Evolutionary conservation across 2,888 invertebrate genomes (phyloP).

Genomic region (Melanchra persicariae): DNA sequence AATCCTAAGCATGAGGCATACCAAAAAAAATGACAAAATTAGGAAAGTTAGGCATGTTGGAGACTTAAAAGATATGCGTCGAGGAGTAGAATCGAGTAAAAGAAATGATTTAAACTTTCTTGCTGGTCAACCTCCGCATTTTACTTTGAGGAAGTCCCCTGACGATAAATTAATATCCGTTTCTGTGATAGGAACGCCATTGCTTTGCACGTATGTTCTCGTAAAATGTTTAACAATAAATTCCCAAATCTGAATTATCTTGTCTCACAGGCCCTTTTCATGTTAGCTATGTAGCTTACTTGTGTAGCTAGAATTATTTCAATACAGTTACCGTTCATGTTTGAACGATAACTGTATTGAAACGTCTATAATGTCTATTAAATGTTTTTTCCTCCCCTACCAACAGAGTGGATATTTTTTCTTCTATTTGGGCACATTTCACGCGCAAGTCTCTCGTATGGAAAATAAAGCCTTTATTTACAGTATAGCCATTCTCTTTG

Average conservation of each 20-base stretch:
- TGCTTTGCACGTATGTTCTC: too few species aligned
- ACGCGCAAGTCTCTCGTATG: background rate
- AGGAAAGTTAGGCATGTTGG: too few species aligned
- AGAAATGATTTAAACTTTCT: too few species aligned
- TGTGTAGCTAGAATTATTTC: too few species aligned
- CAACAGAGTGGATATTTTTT: background rate
- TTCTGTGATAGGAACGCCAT: background rate
- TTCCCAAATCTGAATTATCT: constrained; percentile 10
- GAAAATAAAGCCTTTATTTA: constrained; percentile 1
- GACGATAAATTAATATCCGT: background rate
- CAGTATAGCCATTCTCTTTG: background rate
- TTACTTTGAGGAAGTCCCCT: too few species aligned
- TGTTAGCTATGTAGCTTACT: accelerated
- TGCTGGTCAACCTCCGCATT: too few species aligned
- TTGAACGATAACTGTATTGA: too few species aligned
- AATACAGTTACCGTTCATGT: background rate
- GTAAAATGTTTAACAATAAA: background rate
- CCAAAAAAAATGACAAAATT: too few species aligned
- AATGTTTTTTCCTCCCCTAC: background rate
- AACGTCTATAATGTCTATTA: background rate
- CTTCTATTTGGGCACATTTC: background rate
- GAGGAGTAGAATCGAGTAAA: too few species aligned
- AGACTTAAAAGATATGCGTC: too few species aligned
- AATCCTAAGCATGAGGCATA: constrained; percentile 71
- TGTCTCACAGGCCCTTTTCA: background rate